Conservation (phyloP, 1,140 invertebrate species). For the Oryctes rhinoceros region DNA sequence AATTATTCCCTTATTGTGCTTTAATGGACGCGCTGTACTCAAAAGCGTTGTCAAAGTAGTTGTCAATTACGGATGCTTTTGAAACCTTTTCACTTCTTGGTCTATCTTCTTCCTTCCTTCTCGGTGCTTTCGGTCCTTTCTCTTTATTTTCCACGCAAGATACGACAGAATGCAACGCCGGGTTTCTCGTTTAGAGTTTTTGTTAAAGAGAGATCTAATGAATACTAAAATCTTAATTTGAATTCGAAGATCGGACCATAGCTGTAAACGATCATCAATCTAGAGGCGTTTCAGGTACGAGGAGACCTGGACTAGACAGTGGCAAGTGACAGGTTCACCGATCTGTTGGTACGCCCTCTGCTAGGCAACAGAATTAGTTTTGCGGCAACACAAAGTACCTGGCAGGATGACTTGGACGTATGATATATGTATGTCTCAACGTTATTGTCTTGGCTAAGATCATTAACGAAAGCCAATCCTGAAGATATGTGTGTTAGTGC, state of each 20-base stretch:
- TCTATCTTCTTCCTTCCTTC: not conserved
- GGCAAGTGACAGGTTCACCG: slow-evolving; percentile 48
- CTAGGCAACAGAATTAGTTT: slow-evolving; percentile 46
- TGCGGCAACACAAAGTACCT: slow-evolving; percentile 46
- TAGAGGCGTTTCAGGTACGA: slow-evolving; percentile 42
- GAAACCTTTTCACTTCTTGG: not conserved
- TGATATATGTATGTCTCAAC: slow-evolving; percentile 45
- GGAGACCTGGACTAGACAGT: slow-evolving; percentile 44
- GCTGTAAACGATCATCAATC: slow-evolving; percentile 46
- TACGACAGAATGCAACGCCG: not conserved
- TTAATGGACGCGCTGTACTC: slow-evolving; percentile 12
- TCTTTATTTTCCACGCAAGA: not conserved
- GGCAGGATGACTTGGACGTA: slow-evolving; percentile 47
- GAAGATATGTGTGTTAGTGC: not conserved
- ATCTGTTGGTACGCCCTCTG: slow-evolving; percentile 44
- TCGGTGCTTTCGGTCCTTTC: not conserved
- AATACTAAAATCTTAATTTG: slow-evolving; percentile 45
- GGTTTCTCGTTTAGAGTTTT: slow-evolving; percentile 27
- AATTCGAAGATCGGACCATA: slow-evolving; percentile 45
- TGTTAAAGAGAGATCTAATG: slow-evolving; percentile 35
- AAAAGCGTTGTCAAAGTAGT: slow-evolving; percentile 22
- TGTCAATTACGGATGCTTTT: slow-evolving; percentile 24
- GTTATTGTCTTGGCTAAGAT: slow-evolving; percentile 42
- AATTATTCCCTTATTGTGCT: slow-evolving; percentile 4
- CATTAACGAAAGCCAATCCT: slow-evolving; percentile 39